Conservation (phyloP, 2,888 invertebrate species). For the Morpho helenor region DNA sequence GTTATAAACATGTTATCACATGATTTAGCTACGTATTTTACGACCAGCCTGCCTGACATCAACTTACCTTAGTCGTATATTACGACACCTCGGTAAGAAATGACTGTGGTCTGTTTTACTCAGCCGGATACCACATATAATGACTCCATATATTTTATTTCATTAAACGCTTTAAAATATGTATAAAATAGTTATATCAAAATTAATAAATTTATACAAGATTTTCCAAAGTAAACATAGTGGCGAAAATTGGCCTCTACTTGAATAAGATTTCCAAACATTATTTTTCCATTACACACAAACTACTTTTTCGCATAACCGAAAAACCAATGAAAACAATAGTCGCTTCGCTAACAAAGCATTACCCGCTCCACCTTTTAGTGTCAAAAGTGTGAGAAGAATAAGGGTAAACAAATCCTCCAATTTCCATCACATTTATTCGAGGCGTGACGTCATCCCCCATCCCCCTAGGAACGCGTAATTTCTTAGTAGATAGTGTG, state of each 20-base stretch:
- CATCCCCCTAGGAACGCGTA: slow-evolving; percentile 52
- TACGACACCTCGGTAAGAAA: too few relatives aligned
- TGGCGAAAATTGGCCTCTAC: background rate
- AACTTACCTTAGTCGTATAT: too few relatives aligned
- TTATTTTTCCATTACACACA: slow-evolving; percentile 21
- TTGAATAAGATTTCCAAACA: slow-evolving; percentile 7
- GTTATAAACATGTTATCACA: too few relatives aligned
- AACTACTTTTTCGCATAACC: slow-evolving; percentile 14
- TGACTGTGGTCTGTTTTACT: too few relatives aligned
- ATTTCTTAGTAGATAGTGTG: slow-evolving; percentile 75
- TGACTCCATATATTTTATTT: too few relatives aligned
- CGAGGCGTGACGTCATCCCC: slow-evolving; percentile 51
- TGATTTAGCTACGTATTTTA: too few relatives aligned
- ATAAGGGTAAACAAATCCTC: slow-evolving; percentile 80
- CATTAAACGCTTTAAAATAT: too few relatives aligned
- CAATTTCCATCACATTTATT: slow-evolving; percentile 80
- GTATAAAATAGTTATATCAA: too few relatives aligned
- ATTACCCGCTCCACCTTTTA: slow-evolving; percentile 61
- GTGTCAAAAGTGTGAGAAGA: slow-evolving; percentile 77
- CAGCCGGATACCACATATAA: too few relatives aligned
- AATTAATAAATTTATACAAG: too few relatives aligned
- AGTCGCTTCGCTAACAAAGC: slow-evolving; percentile 37
- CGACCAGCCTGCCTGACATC: too few relatives aligned
- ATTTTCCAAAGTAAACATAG: background rate
- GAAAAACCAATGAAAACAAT: slow-evolving; percentile 43